Base-by-base conservation (phyloP, 2,113 vertebrate genomes). In the Apodemus sylvaticus region DNA sequence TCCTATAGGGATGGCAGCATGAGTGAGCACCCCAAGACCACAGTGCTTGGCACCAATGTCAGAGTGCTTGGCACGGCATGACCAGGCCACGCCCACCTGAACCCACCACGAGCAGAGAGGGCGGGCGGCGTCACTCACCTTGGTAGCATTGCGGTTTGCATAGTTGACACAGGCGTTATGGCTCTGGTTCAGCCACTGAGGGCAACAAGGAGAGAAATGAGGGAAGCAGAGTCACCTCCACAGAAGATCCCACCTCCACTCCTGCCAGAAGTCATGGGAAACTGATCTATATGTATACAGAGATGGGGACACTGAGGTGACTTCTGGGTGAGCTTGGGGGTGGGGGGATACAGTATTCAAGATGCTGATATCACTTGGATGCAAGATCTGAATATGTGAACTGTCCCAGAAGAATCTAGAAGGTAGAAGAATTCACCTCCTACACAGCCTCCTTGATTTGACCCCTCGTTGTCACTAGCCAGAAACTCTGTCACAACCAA, bases 141-240 rank as follows among this genome's bases (percentile, higher is more conserved):
- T 99, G n/a, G 99, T 99, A 74, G 99, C 99, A 14, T 99, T 99
- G 87, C 99, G 99, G 98, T 99, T 99, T 98, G 99, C 98, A 98
- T 99, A 99, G 98, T 99, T 99, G 94, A 99, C 99, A 93, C 99
- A 99, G 51, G 99, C 99, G 0, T 99, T 99, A 98, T 99, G 99
- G 98, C 99, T 99, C 98, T 99, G 99, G 97, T 99, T 99, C 98
- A 99, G 98, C 99, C 99, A 99, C 99, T 99, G 91, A 6, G 96
- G 91, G 39, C 94, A 89, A 98, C 71, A 62, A 11, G 26, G 53
- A 71, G 31, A 79, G n/a, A 81, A 12, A 51, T 93, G 48, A 97
- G 93, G n/a, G 45, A 51, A 81, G 29, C 2, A 1, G 6, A 10
- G 66, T 62, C 39, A 70, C 36, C 62, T 78, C 71, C 39, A 55